Conservation (phyloP, 37 sponge, comb jelly and placozoan genomes). For the Axinella damicornis region DNA sequence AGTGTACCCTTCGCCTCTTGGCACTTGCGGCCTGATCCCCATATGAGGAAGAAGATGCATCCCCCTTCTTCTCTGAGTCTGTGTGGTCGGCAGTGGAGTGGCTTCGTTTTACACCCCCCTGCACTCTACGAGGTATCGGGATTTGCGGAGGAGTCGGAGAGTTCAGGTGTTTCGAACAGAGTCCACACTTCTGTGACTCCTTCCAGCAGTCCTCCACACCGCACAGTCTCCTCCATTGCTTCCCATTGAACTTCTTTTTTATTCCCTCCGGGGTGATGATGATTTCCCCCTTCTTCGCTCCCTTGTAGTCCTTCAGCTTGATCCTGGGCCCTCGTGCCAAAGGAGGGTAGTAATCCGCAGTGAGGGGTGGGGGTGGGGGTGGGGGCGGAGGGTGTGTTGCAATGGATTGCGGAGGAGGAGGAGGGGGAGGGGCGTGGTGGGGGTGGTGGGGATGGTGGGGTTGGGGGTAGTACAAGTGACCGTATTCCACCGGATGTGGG, state of each 20-base stretch:
- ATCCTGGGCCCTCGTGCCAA: conserved; percentile 47
- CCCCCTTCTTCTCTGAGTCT: conserved; percentile 10
- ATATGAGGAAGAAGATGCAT: neutral
- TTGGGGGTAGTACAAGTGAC: conserved; percentile 26
- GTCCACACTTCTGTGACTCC: conserved; percentile 74
- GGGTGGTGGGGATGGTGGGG: too few relatives aligned
- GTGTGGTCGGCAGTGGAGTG: conserved; percentile 37
- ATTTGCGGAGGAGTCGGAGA: conserved; percentile 51
- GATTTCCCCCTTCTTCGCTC: conserved; percentile 76
- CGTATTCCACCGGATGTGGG: conserved; percentile 26
- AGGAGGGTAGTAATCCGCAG: conserved; percentile 35
- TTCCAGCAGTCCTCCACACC: conserved; percentile 75
- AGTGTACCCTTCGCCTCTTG: conserved; percentile 38
- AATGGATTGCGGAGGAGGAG: neutral
- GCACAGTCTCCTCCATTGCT: conserved; percentile 78
- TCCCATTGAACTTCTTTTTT: conserved; percentile 81
- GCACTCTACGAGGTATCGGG: conserved; percentile 25
- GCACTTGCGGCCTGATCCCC: neutral
- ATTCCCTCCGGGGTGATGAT: conserved; percentile 67
- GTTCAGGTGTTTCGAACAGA: conserved; percentile 74
- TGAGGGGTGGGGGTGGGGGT: conserved; percentile 19
- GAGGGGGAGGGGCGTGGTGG: neutral
- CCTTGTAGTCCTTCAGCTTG: conserved; percentile 71
- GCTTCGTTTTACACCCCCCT: conserved; percentile 32
- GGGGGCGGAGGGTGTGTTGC: neutral